Evolutionary conservation across 2,113 vertebrate genomes (phyloP), one percentile per base, ranked within the genome.

Genomic region (Sorex araneus): DNA sequence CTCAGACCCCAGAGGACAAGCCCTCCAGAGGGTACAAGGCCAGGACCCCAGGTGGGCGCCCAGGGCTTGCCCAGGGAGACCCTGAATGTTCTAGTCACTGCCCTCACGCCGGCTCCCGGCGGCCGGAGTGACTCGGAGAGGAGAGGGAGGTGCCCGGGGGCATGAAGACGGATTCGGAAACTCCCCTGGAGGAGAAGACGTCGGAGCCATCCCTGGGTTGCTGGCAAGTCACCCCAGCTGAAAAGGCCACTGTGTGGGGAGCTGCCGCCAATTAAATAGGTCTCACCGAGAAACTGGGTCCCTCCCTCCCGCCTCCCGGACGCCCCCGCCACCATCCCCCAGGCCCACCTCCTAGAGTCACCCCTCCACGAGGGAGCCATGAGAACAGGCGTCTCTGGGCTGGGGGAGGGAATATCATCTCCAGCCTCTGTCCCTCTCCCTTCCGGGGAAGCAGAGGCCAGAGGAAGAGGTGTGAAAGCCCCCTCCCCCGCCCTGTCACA

Each of bases 141-240:
- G 13, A 89, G 32, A 64, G 2, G 28, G 36, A 1, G 0, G 89
- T 67, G 70, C 67, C 10, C 94, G 73, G 81, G 92, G 32, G 92
- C 88, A 97, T 97, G 98, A 98, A 85, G 95, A 97, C 97, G 66
- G 89, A 84, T 84, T 97, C 92, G 0, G 92, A 98, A 97, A 97
- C 97, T 95, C 95, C 2, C 0, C 28, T 0, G 79, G 96, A 95
- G 96, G 83, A 75, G 96, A 89, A 93, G 92, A 97, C 0, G 94
- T 96, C 95, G 0, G 95, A 98, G 47, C 89, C 88, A 85, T 12
- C 60, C 95, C 96, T 96, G 96, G 86, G 94, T n/a, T 91, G 23
- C 73, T 71, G 63, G 50, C 75, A 76, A 28, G n/a, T 43, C 15
- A 6, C 57, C 12, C 27, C 75, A 28, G 74, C 84, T 71, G 84